A percentile compares a stretch with the other conserved stretches of the same genome.
Conservation (phyloP, 2,888 invertebrate genomes). For the Deroplatys truncata region DNA sequence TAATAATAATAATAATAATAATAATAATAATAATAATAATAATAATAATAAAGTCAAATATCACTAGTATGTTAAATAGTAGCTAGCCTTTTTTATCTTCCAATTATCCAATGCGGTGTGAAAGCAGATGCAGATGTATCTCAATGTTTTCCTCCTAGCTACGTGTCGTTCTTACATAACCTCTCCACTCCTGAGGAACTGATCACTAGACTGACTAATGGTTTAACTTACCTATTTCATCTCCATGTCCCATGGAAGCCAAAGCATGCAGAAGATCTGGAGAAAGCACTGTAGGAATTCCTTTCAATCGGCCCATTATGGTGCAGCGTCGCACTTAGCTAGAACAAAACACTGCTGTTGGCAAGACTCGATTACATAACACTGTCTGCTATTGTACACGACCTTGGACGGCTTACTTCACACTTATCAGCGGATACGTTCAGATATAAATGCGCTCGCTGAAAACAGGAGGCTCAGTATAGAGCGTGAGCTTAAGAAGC, state of each 20-base stretch:
- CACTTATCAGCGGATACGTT: background rate
- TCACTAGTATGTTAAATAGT: too few species aligned
- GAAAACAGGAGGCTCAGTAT: background rate
- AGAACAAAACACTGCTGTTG: background rate
- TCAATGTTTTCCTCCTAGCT: too few species aligned
- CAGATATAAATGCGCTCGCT: background rate
- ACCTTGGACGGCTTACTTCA: background rate
- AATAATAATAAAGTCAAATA: too few species aligned
- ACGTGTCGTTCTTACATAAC: too few species aligned
- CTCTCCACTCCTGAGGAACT: too few species aligned
- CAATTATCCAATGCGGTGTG: too few species aligned
- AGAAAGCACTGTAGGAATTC: conserved; percentile 6
- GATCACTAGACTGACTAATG: too few species aligned
- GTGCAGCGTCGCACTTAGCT: background rate
- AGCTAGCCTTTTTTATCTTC: too few species aligned
- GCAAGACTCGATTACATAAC: background rate
- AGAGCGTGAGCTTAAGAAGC: too few species aligned
- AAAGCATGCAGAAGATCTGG: conserved; percentile 13
- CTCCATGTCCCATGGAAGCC: conserved; percentile 20
- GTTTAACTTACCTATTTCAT: conserved; percentile 2
- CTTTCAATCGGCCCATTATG: conserved; percentile 11
- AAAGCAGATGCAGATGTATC: too few species aligned
- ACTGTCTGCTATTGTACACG: background rate
- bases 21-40: too few species aligned
- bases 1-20: too few species aligned